Base-by-base conservation (phyloP, 2,797 vertebrate species). In the Halcyon smyrnensis region DNA sequence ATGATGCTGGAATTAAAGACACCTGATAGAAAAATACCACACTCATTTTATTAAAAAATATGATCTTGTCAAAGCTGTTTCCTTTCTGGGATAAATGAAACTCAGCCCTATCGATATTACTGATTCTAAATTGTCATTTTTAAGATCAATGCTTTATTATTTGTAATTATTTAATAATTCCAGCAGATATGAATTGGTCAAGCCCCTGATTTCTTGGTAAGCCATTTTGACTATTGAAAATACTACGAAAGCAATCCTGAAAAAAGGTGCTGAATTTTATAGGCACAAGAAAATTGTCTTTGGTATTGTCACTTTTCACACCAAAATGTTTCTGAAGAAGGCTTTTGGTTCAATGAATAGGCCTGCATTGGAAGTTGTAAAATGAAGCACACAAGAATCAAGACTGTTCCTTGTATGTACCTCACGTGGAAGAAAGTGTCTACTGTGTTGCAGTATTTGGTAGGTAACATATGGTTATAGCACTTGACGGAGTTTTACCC, bases 141-240 rank as follows among this genome's bases (percentile, higher is more conserved):
- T 69, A 88, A 89, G 65, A 69, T 93, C 68, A 78, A 24, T 81
- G 73, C 62, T 94, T 97, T 94, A 95, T 89, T 93, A 92, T 92
- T 95, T 95, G 92, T 95, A 96, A 96, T 97, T 97, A 96, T 92
- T 92, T 95, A 95, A 84, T 93, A 95, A 91, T 92, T 92, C 79
- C 69, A 90, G 78, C 59, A 86, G 63, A 85, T 50, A 20, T 67
- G 64, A 80, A 87, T 87, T 87, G 65, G 73, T 80, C 69, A 57
- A 81, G 53, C n/a, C 9, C 28, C 53, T 43, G 57, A 83, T 84
- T 90, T 85, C 79, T 87, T 69, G 16, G 56, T 65, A 92, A 92
- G 51, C 14, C 84, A 48, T 87, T 89, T 13, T 83, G 46, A 85
- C 60, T 78, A 65, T 59, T 92, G 86, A 92, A 89, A 95, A 85